A percentile compares a stretch with the other conserved stretches of the same genome.
Conservation (phyloP, 1,140 invertebrate species). For the Drosophila ohnishii region DNA sequence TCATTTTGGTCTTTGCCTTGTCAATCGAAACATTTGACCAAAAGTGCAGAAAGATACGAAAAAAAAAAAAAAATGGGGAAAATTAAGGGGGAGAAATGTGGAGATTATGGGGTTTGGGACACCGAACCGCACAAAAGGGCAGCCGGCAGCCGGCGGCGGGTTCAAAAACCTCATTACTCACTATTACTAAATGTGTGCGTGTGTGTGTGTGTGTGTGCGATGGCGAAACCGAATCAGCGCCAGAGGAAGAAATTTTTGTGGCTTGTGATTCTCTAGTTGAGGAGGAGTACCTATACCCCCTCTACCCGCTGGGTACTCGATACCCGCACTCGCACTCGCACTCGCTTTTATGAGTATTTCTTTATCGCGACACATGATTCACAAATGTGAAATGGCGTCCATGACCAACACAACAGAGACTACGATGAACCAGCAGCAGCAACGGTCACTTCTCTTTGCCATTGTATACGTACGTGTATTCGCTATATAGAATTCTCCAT, state of each 20-base stretch:
- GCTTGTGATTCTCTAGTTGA: conserved; percentile 56
- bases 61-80: neutral
- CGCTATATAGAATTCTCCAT: conserved; percentile 17
- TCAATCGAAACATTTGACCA: conserved; percentile 58
- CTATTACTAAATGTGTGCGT: conserved; percentile 25
- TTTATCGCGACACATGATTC: conserved; percentile 76
- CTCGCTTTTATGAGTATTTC: conserved; percentile 48
- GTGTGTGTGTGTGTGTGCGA: conserved; percentile 16
- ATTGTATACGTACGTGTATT: neutral
- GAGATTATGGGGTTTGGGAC: conserved; percentile 30
- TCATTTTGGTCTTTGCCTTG: conserved; percentile 50
- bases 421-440: conserved; percentile 19
- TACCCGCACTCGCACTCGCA: conserved; percentile 17
- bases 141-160: conserved; percentile 32
- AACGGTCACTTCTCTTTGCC: conserved; percentile 16
- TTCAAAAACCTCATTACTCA: conserved; percentile 72
- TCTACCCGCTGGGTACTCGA: conserved; percentile 5
- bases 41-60: conserved; percentile 19
- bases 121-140: conserved; percentile 20
- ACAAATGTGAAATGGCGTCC: conserved; percentile 76
- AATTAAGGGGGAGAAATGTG: conserved; percentile 1
- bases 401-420: conserved; percentile 74
- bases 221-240: conserved; percentile 37
- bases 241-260: conserved; percentile 58
- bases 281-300: conserved; percentile 4